Evolutionary conservation across 2,888 invertebrate genomes (phyloP).

Genomic region (Mimachlamys varia): DNA sequence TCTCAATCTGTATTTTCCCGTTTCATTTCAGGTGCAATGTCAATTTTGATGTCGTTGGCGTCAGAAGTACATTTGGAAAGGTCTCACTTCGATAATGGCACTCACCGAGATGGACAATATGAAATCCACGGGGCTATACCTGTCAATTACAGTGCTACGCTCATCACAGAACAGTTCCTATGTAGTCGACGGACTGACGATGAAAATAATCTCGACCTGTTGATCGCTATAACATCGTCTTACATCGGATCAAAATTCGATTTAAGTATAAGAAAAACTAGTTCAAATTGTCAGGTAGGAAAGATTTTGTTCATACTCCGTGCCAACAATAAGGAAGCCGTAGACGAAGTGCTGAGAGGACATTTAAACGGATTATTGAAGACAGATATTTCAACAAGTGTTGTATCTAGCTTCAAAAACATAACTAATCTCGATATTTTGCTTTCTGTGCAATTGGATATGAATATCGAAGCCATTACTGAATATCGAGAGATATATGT

Average conservation of each 20-base stretch:
- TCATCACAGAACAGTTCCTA: not conserved
- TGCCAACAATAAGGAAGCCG: not conserved
- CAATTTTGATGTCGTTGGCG: not conserved
- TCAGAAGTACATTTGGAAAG: not conserved
- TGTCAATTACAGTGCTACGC: not conserved
- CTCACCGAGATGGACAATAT: not conserved
- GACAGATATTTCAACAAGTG: not conserved
- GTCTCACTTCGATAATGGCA: not conserved
- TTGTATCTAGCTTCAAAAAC: not conserved
- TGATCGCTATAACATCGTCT: not conserved
- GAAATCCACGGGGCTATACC: not conserved
- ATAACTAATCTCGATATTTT: not conserved
- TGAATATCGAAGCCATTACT: constrained; percentile 42
- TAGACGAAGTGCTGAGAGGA: not conserved
- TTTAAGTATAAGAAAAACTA: not conserved
- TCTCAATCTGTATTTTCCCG: not conserved
- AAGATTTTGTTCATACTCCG: not conserved
- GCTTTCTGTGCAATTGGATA: not conserved
- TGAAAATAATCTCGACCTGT: not conserved
- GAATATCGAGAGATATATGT: constrained; percentile 42
- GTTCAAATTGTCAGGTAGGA: not conserved
- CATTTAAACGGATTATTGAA: not conserved
- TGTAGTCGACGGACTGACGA: not conserved
- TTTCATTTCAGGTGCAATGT: not conserved
- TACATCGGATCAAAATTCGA: constrained; percentile 8